A percentile compares a stretch with the other conserved stretches of the same genome.
phyloP scores from a whole-genome alignment of 2,113 vertebrate species.

The Nycticorax nycticorax region DNA sequence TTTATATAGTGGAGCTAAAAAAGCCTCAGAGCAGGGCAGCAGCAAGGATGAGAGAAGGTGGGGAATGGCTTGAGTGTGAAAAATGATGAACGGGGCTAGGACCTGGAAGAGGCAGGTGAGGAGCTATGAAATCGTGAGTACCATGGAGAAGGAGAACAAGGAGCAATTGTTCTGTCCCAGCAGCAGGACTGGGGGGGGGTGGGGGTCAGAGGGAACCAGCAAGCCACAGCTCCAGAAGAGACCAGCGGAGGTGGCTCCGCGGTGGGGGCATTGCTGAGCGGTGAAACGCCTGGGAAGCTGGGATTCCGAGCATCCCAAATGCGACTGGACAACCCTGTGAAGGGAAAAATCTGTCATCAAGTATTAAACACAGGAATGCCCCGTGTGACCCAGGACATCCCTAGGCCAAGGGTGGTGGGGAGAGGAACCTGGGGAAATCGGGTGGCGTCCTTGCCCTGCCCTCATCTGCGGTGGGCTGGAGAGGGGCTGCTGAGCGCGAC shows the following conservation, averaged over 20 bases:
- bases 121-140: neutral
- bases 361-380: neutral
- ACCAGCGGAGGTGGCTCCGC: neutral
- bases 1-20: neutral
- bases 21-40: neutral
- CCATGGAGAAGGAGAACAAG: neutral
- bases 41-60: neutral
- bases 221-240: neutral
- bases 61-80: neutral
- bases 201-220: neutral
- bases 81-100: neutral
- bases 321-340: neutral
- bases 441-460: fast-evolving
- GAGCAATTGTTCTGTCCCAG: neutral
- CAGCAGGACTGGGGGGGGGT: neutral
- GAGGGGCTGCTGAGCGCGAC: neutral
- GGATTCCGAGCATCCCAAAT: neutral
- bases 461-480: neutral
- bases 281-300: neutral
- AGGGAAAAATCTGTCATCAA: neutral
- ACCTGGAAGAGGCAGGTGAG: neutral
- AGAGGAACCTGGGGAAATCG: neutral
- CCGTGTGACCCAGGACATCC: neutral
- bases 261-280: neutral
- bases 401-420: neutral